These are phyloP conservation scores for Platerodrilus igneus DNA, from an alignment of 2,888 invertebrate genomes.

Conservation along the genomic window DNA sequence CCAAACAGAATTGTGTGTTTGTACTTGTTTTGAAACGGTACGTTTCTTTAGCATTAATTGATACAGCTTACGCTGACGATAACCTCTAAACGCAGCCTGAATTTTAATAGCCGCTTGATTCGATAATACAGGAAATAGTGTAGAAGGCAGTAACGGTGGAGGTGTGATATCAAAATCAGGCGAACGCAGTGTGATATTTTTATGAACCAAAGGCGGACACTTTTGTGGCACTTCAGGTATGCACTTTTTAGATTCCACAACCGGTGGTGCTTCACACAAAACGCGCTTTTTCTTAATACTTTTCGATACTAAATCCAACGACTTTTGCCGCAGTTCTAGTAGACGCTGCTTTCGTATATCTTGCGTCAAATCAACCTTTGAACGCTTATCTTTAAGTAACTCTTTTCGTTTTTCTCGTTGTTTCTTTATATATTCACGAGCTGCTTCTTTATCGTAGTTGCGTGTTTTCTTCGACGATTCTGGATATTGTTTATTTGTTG, in stretches of 20 bases:
- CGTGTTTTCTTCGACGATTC: slow-evolving; percentile 29
- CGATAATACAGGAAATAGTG: neutral
- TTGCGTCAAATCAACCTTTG: slow-evolving; percentile 29
- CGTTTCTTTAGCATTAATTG: slow-evolving; percentile 14
- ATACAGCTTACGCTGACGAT: slow-evolving; percentile 28
- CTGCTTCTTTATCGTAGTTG: slow-evolving; percentile 50
- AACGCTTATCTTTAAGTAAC: slow-evolving; percentile 41
- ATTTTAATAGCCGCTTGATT: slow-evolving; percentile 31
- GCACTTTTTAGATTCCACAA: neutral
- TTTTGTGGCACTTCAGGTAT: slow-evolving; percentile 1
- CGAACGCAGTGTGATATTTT: slow-evolving; percentile 33
- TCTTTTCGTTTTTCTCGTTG: slow-evolving; percentile 51
- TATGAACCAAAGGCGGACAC: neutral
- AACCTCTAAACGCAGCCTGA: slow-evolving; percentile 33
- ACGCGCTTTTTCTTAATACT: slow-evolving; percentile 41
- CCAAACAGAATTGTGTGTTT: slow-evolving; percentile 36
- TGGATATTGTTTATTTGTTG: slow-evolving; percentile 14
- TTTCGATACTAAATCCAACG: slow-evolving; percentile 46
- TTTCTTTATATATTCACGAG: slow-evolving; percentile 54
- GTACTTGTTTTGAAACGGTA: slow-evolving; percentile 15
- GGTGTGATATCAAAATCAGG: slow-evolving; percentile 1
- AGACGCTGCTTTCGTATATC: slow-evolving; percentile 49
- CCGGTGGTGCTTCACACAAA: neutral
- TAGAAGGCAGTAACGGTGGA: too few relatives aligned
- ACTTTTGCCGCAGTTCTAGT: slow-evolving; percentile 47